Conservation (phyloP, 2,888 invertebrate species). For the Cataglyphis rosenhaueri region DNA sequence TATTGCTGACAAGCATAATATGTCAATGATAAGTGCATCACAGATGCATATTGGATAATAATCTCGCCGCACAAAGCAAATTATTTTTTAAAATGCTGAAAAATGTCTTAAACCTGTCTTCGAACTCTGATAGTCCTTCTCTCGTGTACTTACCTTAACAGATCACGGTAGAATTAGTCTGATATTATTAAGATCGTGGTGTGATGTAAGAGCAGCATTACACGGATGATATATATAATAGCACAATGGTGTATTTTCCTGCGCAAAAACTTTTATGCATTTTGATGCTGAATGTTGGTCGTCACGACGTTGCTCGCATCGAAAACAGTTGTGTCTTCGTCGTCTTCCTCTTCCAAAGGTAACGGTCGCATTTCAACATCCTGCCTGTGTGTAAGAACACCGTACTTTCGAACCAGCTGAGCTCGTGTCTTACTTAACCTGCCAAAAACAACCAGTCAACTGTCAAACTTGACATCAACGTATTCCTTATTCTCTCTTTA, state of each 20-base stretch:
- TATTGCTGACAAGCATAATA: conserved; percentile 65
- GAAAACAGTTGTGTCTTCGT: conserved; percentile 85
- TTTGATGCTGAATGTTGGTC: conserved; percentile 71
- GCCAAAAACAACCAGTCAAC: conserved; percentile 22
- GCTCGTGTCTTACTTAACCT: conserved; percentile 83
- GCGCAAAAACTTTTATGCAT: conserved; percentile 62
- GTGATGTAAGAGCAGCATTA: conserved; percentile 20
- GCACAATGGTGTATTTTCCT: conserved; percentile 22
- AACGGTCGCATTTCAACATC: conserved; percentile 86
- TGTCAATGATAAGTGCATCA: conserved; percentile 58
- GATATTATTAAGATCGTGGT: conserved; percentile 15
- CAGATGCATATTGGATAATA: conserved; percentile 54
- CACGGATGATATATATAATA: conserved; percentile 33
- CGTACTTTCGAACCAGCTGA: conserved; percentile 85
- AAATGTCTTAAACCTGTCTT: conserved; percentile 34
- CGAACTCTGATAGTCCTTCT: conserved; percentile 16
- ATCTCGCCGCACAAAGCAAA: conserved; percentile 56
- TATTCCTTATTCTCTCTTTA: not conserved
- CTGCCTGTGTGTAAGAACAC: conserved; percentile 84
- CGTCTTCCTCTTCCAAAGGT: conserved; percentile 85
- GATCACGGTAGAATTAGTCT: conserved; percentile 18
- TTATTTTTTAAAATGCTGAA: conserved; percentile 48
- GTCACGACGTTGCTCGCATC: conserved; percentile 80
- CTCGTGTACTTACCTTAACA: not conserved
- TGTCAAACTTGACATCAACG: not conserved